Conservation (phyloP, 2,888 invertebrate genomes). For the Cenopis cana region DNA sequence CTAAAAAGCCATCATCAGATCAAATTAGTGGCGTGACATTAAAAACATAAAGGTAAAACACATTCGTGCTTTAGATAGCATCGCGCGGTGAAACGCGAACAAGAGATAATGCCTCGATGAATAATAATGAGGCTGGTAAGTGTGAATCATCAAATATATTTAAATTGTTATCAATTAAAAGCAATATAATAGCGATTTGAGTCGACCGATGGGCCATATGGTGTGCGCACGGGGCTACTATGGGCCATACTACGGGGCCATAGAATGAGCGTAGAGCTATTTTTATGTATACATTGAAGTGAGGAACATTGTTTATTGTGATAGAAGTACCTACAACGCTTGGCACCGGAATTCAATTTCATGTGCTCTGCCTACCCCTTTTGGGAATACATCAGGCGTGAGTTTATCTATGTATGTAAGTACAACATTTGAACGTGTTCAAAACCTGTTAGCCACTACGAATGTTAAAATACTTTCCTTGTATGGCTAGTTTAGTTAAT, state of each 20-base stretch:
- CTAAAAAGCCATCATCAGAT: constrained; percentile 43
- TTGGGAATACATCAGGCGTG: no score
- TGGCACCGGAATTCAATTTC: no score
- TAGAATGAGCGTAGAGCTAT: constrained; percentile 46
- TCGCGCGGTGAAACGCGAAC: constrained; percentile 77
- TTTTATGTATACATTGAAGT: not conserved
- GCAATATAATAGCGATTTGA: constrained; percentile 85
- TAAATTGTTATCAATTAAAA: constrained; percentile 86
- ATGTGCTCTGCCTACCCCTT: no score
- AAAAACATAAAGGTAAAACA: constrained; percentile 78
- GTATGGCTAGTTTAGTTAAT: not conserved
- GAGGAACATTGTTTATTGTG: not conserved
- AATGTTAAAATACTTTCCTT: not conserved
- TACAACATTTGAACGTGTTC: not conserved
- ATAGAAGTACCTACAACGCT: no score
- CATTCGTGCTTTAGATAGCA: constrained; percentile 78
- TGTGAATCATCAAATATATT: constrained; percentile 86
- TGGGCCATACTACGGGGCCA: constrained; percentile 59
- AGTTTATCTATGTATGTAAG: no score
- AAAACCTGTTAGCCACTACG: not conserved
- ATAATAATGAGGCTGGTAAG: constrained; percentile 83
- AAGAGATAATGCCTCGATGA: constrained; percentile 83
- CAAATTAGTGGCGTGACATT: constrained; percentile 74
- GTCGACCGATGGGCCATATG: constrained; percentile 79
- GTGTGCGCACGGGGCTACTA: constrained; percentile 74